Evolutionary conservation across 2,888 invertebrate species (phyloP), one percentile per base, ranked within the genome.

Genomic region (Pachycephus smyrnensis): DNA sequence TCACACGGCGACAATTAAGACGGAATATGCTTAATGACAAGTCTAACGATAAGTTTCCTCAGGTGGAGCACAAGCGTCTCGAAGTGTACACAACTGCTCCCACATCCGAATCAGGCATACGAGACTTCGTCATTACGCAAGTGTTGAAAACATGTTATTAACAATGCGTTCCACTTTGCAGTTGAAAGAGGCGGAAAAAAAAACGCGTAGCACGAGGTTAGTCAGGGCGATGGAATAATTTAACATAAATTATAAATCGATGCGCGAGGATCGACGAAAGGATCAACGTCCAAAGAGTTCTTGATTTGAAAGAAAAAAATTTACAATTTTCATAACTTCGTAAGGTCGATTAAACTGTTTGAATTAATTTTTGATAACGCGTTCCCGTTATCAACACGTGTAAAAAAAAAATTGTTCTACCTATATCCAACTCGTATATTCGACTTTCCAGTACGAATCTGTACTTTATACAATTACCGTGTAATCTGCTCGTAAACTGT

Each of bases 61-160:
- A 87, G 86, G 82, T 87, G 87, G 35, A 71, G 79, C 80, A 76
- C 73, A 73, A 69, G 36, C 40, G 35, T 74, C 23, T 80, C 31
- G 68, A 73, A 75, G 83, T 85, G 75, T 83, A 77, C 86, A 85
- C 87, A 87, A 85, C 81, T 87, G 87, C 80, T 73, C 31, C n/a
- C 37, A 73, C 78, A 75, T 73, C 76, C 76, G 76, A 79, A 35
- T 78, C 75, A 68, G 37, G 37, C 40, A 37, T 32, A 68, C 73
- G 68, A 32, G 31, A 30, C 69, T 79, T 40, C 36, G 68, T 76
- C 15, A 37, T n/a, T 75, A 12, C 71, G 69, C 68, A 35, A 15
- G 68, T 68, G 83, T 85, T 85, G 81, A 73, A 80, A 82, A 79
- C 79, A 79, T 78, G 81, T 84, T 85, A 80, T 86, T 83, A 81